These are phyloP conservation scores for Struthio camelus DNA, from an alignment of 2,113 vertebrate genomes.

Conservation along the genomic window DNA sequence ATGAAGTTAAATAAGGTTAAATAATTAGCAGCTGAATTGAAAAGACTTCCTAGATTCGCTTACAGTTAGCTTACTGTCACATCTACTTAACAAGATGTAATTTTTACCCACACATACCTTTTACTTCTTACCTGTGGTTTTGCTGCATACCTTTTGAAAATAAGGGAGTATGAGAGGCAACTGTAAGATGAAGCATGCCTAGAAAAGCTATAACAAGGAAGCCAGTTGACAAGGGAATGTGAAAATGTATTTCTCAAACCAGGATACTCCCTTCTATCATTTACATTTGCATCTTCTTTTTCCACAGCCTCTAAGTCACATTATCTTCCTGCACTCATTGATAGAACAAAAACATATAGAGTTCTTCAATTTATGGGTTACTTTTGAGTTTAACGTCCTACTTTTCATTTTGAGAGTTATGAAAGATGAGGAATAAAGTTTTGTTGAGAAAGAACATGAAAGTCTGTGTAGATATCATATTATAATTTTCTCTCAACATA, in stretches of 20 bases:
- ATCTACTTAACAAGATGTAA: background rate
- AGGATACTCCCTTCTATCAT: background rate
- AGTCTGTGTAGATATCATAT: background rate
- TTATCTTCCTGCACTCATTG: background rate
- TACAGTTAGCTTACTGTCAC: background rate
- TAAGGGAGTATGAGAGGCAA: background rate
- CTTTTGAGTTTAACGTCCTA: background rate
- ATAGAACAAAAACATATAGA: background rate
- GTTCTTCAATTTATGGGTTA: background rate
- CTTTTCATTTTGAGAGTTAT: background rate
- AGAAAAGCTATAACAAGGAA: background rate
- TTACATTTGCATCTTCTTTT: background rate
- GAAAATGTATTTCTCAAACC: background rate
- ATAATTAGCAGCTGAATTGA: slow-evolving; percentile 12
- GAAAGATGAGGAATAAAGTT: background rate
- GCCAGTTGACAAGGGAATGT: background rate
- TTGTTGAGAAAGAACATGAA: background rate
- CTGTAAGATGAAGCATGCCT: background rate
- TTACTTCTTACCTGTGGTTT: background rate
- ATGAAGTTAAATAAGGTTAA: background rate
- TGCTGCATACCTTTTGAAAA: background rate
- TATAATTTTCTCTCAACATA: background rate
- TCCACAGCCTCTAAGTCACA: background rate
- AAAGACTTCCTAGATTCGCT: background rate
- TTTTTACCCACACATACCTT: background rate